Evolutionary conservation across 2,797 vertebrate genomes (phyloP).

Genomic region (Galagoides demidoff): DNA sequence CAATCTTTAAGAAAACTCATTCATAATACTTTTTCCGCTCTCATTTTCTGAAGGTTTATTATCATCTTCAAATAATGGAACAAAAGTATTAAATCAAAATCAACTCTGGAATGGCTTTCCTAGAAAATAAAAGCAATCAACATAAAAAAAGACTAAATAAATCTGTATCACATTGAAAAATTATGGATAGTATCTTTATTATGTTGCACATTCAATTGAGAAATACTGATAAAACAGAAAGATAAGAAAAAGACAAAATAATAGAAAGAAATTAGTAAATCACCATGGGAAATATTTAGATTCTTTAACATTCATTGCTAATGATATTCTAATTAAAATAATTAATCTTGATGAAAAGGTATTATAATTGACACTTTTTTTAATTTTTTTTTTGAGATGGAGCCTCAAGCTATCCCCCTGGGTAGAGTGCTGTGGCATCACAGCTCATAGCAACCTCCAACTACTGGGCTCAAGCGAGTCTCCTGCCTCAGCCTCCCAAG

Average conservation of each 20-base stretch:
- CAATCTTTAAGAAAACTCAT: background rate
- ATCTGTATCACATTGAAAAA: constrained; percentile 27
- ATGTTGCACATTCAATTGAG: constrained; percentile 17
- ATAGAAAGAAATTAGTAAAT: constrained; percentile 43
- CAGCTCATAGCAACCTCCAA: no score
- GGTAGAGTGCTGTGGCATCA: no score
- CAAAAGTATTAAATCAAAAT: background rate
- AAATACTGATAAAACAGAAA: constrained; percentile 31
- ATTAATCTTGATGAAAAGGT: background rate
- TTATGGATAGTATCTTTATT: constrained; percentile 55
- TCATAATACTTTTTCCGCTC: background rate
- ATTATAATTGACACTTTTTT: background rate
- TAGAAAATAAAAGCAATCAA: constrained; percentile 4
- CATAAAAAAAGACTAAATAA: constrained; percentile 58
- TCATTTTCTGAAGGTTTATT: background rate
- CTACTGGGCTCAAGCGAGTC: no score
- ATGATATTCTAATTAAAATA: constrained; percentile 18
- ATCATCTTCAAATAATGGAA: background rate
- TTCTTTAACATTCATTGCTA: background rate
- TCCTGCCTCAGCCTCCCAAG: no score
- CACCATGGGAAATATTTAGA: background rate
- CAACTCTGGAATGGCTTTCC: background rate
- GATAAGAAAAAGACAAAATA: constrained; percentile 17
- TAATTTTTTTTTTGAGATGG: no score
- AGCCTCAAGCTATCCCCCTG: no score